Evolutionary conservation across 2,113 vertebrate species (phyloP).

Genomic region (Periophthalmodon schlosseri): DNA sequence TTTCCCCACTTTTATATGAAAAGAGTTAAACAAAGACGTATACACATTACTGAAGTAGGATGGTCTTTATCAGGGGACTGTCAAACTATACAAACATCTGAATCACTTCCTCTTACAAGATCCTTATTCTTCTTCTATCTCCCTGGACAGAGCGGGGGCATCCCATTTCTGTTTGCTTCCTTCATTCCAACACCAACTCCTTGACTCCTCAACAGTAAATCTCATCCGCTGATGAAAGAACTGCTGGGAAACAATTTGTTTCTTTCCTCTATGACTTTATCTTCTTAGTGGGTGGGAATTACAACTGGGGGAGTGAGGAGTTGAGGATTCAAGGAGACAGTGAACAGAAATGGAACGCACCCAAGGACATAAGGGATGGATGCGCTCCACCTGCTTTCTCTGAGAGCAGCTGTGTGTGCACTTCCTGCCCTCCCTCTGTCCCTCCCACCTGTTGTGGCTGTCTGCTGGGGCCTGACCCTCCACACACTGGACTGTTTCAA

Average conservation of each 20-base stretch:
- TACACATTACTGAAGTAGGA: slow-evolving; percentile 25
- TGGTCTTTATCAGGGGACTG: slow-evolving; percentile 39
- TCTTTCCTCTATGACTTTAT: not conserved
- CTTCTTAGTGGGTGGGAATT: not conserved
- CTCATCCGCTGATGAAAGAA: not conserved
- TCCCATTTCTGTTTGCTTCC: not conserved
- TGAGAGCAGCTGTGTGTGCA: slow-evolving; percentile 56
- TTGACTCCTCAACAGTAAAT: not conserved
- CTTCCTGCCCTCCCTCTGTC: slow-evolving; percentile 42
- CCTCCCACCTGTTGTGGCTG: slow-evolving; percentile 49
- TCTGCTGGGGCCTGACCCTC: slow-evolving; percentile 22
- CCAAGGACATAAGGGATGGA: slow-evolving; percentile 27
- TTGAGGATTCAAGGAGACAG: not conserved
- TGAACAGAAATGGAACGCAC: not conserved
- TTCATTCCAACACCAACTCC: not conserved
- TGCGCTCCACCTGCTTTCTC: slow-evolving; percentile 56
- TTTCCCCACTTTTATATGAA: not conserved
- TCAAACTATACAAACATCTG: slow-evolving; percentile 21
- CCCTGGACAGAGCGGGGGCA: slow-evolving; percentile 16
- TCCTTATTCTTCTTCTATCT: slow-evolving; percentile 36
- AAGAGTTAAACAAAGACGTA: slow-evolving; percentile 19
- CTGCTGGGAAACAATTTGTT: not conserved
- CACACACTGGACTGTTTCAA: slow-evolving; percentile 32
- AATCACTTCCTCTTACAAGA: slow-evolving; percentile 32
- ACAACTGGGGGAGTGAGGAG: not conserved